Conservation (phyloP, 2,888 invertebrate genomes). For the Nomada hirtipes region DNA sequence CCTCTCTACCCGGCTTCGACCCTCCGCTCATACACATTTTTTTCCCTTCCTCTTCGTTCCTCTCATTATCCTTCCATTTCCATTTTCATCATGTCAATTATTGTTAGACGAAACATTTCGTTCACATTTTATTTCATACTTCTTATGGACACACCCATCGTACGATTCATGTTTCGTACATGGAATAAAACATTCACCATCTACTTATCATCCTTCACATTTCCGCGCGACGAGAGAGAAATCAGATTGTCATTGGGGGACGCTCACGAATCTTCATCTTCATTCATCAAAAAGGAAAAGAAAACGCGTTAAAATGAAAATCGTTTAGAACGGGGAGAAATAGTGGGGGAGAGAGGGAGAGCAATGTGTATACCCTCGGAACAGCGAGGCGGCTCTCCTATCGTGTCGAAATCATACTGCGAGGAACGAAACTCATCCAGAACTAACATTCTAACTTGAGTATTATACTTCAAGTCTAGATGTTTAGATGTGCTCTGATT, state of each 20-base stretch:
- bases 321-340: conserved; percentile 23
- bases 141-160: neutral
- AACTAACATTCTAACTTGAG: conserved; percentile 83
- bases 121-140: neutral
- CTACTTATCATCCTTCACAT: conserved; percentile 37
- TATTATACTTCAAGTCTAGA: conserved; percentile 84
- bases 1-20: neutral
- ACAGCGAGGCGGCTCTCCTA: conserved; percentile 45
- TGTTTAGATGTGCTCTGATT: conserved; percentile 85
- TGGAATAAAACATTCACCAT: conserved; percentile 6
- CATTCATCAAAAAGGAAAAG: conserved; percentile 58
- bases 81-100: neutral
- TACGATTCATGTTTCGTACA: conserved; percentile 15
- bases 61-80: conserved; percentile 9
- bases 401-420: conserved; percentile 63
- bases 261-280: conserved; percentile 61
- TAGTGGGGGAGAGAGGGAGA: conserved; percentile 36
- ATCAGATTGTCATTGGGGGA: conserved; percentile 60
- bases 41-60: neutral
- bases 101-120: neutral
- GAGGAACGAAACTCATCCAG: conserved; percentile 77
- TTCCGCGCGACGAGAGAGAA: conserved; percentile 65
- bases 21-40: neutral
- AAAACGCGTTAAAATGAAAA: conserved; percentile 41
- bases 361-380: conserved; percentile 39